These are phyloP conservation scores for Hippopotamus amphibius DNA, from an alignment of 2,113 vertebrate species.

Conservation along the genomic window DNA sequence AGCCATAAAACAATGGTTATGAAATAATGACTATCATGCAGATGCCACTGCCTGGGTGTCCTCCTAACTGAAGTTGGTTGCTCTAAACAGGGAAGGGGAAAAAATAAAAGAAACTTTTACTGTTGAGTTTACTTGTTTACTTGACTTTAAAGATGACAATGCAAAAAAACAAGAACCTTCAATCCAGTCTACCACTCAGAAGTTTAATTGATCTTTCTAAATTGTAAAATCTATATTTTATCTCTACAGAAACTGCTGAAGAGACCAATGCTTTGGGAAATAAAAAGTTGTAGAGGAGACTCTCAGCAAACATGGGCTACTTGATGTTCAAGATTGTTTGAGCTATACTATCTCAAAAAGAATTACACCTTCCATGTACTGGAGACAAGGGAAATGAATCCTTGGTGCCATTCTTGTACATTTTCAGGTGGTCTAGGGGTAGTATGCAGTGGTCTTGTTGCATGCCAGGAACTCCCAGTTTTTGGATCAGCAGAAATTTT, in stretches of 20 bases:
- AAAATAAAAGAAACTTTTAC: neutral
- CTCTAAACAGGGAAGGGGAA: neutral
- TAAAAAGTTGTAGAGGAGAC: neutral
- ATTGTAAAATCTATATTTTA: neutral
- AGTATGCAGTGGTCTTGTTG: neutral
- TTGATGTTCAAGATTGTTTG: neutral
- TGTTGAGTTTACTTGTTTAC: neutral
- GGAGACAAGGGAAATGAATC: neutral
- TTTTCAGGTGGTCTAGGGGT: neutral
- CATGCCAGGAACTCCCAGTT: neutral
- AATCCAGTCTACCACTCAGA: neutral
- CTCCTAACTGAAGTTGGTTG: neutral
- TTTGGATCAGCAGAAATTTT: neutral
- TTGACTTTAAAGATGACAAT: neutral
- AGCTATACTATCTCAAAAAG: neutral
- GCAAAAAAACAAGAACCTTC: neutral
- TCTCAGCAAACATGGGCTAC: neutral
- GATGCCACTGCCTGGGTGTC: neutral
- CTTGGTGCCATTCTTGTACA: accelerated
- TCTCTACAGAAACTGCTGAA: neutral
- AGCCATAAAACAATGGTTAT: neutral
- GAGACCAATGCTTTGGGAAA: neutral
- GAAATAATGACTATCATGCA: neutral
- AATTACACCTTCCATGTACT: accelerated
- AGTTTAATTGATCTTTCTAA: neutral